Conservation (phyloP, 2,888 invertebrate species). For the Charanyca ferruginea region DNA sequence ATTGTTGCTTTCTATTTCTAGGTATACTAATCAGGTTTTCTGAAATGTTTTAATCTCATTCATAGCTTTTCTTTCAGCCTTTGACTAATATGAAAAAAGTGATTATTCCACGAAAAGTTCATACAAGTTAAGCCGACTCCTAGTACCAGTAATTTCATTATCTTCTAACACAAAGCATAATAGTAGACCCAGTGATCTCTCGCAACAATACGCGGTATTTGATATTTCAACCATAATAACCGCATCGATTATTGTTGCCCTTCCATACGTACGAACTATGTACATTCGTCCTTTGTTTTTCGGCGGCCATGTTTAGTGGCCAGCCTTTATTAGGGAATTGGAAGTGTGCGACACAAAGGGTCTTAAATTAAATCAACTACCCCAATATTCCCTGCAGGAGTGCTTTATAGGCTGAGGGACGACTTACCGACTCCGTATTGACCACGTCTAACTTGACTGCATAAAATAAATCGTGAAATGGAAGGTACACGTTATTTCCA, state of each 20-base stretch:
- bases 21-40: neutral
- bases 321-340: constrained; percentile 85
- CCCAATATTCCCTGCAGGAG: constrained; percentile 82
- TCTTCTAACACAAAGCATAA: constrained; percentile 64
- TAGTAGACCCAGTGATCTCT: constrained; percentile 63
- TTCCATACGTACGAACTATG: constrained; percentile 43
- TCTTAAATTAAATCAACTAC: constrained; percentile 86
- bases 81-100: constrained; percentile 18
- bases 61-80: neutral
- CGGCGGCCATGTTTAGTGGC: constrained; percentile 75
- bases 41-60: neutral
- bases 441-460: constrained; percentile 65
- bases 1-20: constrained; percentile 38
- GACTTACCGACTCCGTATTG: constrained; percentile 68
- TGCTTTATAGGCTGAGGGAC: constrained; percentile 74
- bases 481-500: constrained; percentile 42
- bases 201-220: constrained; percentile 71
- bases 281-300: constrained; percentile 80
- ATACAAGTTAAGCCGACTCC: neutral
- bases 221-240: constrained; percentile 79
- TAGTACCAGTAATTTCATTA: constrained; percentile 57
- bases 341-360: constrained; percentile 86
- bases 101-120: constrained; percentile 1
- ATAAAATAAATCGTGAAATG: constrained; percentile 64
- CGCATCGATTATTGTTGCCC: constrained; percentile 70